Base-by-base conservation (phyloP, 2,888 invertebrate species). In the Drosophila mercatorum region DNA sequence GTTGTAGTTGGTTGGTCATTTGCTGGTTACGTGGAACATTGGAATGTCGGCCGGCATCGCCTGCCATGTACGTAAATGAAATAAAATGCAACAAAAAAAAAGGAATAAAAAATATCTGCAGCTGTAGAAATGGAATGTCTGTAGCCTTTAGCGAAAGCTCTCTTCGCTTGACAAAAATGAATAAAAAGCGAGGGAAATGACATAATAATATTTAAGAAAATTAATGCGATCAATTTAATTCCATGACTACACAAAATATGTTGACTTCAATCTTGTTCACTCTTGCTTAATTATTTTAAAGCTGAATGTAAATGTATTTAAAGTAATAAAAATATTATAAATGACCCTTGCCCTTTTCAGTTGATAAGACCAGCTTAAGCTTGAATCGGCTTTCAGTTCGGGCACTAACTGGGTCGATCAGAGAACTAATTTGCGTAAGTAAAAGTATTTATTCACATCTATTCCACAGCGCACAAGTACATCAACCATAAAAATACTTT, bases 1-100 rank as follows among this genome's bases (percentile, higher is more conserved):
- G 36, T 28, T 46, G 34, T 43, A 55, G 51, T 60, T 58, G 62
- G 53, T 36, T 28, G 61, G 17, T 51, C 38, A n/a, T 7, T 53
- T 40, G 26, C 67, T 14, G 67, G 22, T 52, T 38, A 44, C 57
- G 34, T 58, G 53, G 51, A 43, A 41, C 51, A 47, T 78, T 55
- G 52, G 51, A 59, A 56, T 76, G 62, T 66, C 14, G 40, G 22
- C 49, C 49, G 61, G 41, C 62, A 56, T 51, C 22, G 43, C 22
- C 28, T 44, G 60, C 31, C 36, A 12, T 55, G 38, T 47, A 17
- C 57, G 60, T 61, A 57, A 63, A 64, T 77, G 64, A 55, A 71
- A 75, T 67, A 61, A 55, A 61, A 53, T 38, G 55, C 36, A 43
- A 40, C 17, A 17, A 64, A 63, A 57, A 57, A 44, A 58, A 63